Percentiles rank a stretch among this genome's conserved stretches.
Conservation (phyloP, 2,888 invertebrate genomes). For the Parnassius glacialis region DNA sequence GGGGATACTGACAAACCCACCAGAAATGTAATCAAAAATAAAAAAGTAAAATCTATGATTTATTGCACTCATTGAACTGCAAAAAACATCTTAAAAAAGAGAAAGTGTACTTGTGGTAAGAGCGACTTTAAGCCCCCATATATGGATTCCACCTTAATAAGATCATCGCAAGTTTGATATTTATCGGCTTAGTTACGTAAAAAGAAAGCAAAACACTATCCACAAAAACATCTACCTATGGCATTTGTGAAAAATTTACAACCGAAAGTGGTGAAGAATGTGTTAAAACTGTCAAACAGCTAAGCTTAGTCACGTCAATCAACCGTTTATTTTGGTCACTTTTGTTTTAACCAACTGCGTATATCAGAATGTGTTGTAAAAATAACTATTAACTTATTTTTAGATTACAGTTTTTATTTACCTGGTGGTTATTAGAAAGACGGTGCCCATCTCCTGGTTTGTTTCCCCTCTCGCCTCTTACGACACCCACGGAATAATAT, state of each 20-base stretch:
- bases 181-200: conserved; percentile 4
- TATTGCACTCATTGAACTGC: no score
- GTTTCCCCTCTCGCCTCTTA: no score
- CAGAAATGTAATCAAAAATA: no score
- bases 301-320: background rate
- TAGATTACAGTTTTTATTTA: no score
- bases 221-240: background rate
- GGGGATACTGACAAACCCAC: no score
- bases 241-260: conserved; percentile 3
- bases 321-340: conserved; percentile 15
- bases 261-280: conserved; percentile 8
- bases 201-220: background rate
- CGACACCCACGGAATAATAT: no score
- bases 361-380: no score
- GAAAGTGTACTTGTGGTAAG: background rate
- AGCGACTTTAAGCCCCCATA: conserved; percentile 1
- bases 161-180: background rate
- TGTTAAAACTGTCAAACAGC: conserved; percentile 4
- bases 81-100: background rate
- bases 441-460: no score
- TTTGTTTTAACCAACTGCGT: no score
- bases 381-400: no score
- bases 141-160: conserved; percentile 10
- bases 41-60: no score
- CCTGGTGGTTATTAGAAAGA: no score